These are phyloP conservation scores for Tupaia chinensis DNA, from an alignment of 2,113 vertebrate species.

Conservation along the genomic window DNA sequence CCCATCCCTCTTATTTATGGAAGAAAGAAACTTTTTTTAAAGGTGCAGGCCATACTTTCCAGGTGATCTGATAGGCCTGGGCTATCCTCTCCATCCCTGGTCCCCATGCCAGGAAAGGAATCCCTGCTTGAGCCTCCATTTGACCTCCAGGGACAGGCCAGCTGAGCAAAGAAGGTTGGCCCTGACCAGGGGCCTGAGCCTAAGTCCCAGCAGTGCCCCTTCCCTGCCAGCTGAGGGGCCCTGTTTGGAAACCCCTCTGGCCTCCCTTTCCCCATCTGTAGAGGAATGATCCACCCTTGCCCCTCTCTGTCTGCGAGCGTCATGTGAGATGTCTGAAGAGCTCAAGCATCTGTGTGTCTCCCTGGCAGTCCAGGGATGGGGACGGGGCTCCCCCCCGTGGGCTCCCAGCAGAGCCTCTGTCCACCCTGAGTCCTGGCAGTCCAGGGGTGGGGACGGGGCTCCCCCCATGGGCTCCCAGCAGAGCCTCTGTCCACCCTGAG, in stretches of 20 bases:
- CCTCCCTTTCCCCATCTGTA: neutral
- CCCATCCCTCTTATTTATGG: too few relatives aligned
- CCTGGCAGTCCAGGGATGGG: neutral
- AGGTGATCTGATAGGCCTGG: neutral
- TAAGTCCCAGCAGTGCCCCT: neutral
- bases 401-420: neutral
- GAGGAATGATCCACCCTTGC: neutral
- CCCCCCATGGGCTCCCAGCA: neutral
- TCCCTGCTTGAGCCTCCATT: neutral
- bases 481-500: neutral
- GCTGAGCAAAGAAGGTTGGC: neutral
- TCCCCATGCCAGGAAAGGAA: neutral
- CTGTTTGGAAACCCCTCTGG: neutral
- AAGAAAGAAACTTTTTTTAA: neutral
- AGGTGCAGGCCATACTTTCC: neutral
- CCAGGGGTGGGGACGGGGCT: neutral
- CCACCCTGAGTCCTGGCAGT: too few relatives aligned
- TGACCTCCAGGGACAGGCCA: neutral
- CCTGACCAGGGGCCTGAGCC: neutral
- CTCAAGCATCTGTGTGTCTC: rapidly evolving
- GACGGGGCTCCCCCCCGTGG: neutral
- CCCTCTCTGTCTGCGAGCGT: rapidly evolving
- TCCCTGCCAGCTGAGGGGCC: neutral
- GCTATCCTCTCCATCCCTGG: neutral
- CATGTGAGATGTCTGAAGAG: too few relatives aligned